Evolutionary conservation across 2,888 invertebrate species (phyloP), one percentile per base, ranked within the genome.

Genomic region (Caenorhabditis sp.): DNA sequence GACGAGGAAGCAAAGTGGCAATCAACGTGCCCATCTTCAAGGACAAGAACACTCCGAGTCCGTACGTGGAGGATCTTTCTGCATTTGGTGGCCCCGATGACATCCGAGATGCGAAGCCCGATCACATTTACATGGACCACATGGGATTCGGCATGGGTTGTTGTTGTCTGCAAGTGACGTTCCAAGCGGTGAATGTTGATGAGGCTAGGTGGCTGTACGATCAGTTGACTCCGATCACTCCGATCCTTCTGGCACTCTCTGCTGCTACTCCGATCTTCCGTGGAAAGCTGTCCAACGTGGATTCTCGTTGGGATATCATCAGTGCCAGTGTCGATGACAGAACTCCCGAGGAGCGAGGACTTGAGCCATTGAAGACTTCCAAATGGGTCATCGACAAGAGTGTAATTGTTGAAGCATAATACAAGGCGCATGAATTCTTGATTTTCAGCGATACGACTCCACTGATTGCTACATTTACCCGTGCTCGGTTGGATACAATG

Each of bases 91-190:
- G 68, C 2, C 58, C 76, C 13, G 93, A 88, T 26, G 85, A 88
- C 24, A 64, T 61, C 93, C 79, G 93, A 94, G 95, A 95, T 0
- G 95, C 95, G 0, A 93, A 94, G 89, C 95, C 96, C 0, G 96
- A 98, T 93, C 96, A 97, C 91, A 96, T 99, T 84, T 97, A 98
- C 91, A 95, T 99, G 95, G 99, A 99, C 93, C 96, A 97, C 0
- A 98, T 99, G 98, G 98, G 98, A 26, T 99, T 99, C 92, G 98
- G 98, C 70, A 99, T 99, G 99, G 99, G 99, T 35, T 97, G 97
- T 92, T 91, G 91, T 71, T 90, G 91, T 76, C 85, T 92, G n/a
- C 90, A 90, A 82, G 88, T 88, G 64, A 93, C 93, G 18, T 98
- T 99, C 93, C 96, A 97, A 93, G 98, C 98, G 0, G 90, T 91